Evolutionary conservation across 2,888 invertebrate genomes (phyloP).

Genomic region (Conchocele bisecta): DNA sequence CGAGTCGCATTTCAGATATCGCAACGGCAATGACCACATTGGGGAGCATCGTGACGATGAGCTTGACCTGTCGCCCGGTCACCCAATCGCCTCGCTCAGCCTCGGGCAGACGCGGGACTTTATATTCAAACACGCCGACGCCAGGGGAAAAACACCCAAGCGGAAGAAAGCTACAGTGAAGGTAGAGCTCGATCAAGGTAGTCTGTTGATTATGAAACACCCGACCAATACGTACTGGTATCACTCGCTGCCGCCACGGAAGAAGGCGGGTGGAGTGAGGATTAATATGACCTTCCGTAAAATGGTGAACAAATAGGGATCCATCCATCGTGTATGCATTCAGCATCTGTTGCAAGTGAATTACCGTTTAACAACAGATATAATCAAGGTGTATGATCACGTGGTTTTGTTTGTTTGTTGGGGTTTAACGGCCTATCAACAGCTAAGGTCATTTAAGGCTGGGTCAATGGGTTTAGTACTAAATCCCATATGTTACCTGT

Average conservation of each 20-base stretch:
- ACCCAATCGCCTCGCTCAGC: slow-evolving; percentile 88
- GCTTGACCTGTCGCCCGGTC: slow-evolving; percentile 86
- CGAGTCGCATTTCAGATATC: slow-evolving; percentile 86
- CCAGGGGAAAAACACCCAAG: slow-evolving; percentile 69
- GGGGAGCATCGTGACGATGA: slow-evolving; percentile 90
- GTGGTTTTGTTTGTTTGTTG: too few relatives aligned
- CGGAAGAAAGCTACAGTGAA: slow-evolving; percentile 83
- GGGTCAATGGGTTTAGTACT: too few relatives aligned
- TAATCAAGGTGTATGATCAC: too few relatives aligned
- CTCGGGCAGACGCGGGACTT: slow-evolving; percentile 88
- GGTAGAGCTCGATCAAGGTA: slow-evolving; percentile 87
- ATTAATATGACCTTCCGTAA: slow-evolving; percentile 85
- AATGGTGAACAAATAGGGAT: slow-evolving; percentile 58
- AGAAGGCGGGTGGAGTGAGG: slow-evolving; percentile 85
- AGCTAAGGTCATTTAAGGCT: too few relatives aligned
- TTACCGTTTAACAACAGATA: too few relatives aligned
- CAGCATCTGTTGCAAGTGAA: too few relatives aligned
- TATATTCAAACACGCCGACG: slow-evolving; percentile 86
- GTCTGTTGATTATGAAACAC: slow-evolving; percentile 88
- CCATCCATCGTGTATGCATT: too few relatives aligned
- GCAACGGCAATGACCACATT: slow-evolving; percentile 88
- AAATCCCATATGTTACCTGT: too few relatives aligned
- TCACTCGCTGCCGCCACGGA: slow-evolving; percentile 87
- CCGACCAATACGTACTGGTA: slow-evolving; percentile 89
- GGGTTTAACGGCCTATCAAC: too few relatives aligned